Conservation (phyloP, 1,140 invertebrate genomes). For the Drosophila pachea region DNA sequence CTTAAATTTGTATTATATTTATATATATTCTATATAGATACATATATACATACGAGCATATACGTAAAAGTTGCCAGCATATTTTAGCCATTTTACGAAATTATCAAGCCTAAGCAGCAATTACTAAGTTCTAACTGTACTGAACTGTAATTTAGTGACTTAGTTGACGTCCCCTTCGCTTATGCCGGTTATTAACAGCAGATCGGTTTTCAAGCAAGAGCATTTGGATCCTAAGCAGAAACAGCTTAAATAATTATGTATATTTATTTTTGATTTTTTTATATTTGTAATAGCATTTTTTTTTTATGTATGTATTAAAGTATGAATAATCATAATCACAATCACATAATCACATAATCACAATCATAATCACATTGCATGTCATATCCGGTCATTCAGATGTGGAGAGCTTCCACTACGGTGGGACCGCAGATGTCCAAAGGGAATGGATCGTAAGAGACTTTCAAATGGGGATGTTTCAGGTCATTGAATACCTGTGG, state of each 20-base stretch:
- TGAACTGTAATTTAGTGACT: constrained; percentile 51
- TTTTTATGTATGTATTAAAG: constrained; percentile 36
- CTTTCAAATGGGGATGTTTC: constrained; percentile 30
- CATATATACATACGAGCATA: constrained; percentile 22
- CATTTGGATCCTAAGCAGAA: constrained; percentile 34
- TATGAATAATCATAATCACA: too few species aligned
- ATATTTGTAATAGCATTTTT: constrained; percentile 43
- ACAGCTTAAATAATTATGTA: constrained; percentile 43
- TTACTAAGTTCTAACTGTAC: constrained; percentile 63
- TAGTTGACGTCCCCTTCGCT: constrained; percentile 32
- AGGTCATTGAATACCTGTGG: constrained; percentile 10
- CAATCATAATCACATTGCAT: constrained; percentile 15
- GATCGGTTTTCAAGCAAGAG: constrained; percentile 28
- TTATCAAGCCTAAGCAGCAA: constrained; percentile 42
- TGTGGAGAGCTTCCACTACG: constrained; percentile 55
- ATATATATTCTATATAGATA: constrained; percentile 36
- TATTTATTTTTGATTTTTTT: constrained; percentile 48
- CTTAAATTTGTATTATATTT: constrained; percentile 66
- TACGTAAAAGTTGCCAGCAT: constrained; percentile 47
- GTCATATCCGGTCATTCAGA: too few species aligned
- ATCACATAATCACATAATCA: too few species aligned
- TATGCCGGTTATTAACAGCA: constrained; percentile 7
- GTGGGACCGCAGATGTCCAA: constrained; percentile 44
- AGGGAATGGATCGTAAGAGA: constrained; percentile 34
- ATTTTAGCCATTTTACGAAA: constrained; percentile 28